Evolutionary conservation across 2,888 invertebrate species (phyloP).

Genomic region (Malthinus seriepunctatus): DNA sequence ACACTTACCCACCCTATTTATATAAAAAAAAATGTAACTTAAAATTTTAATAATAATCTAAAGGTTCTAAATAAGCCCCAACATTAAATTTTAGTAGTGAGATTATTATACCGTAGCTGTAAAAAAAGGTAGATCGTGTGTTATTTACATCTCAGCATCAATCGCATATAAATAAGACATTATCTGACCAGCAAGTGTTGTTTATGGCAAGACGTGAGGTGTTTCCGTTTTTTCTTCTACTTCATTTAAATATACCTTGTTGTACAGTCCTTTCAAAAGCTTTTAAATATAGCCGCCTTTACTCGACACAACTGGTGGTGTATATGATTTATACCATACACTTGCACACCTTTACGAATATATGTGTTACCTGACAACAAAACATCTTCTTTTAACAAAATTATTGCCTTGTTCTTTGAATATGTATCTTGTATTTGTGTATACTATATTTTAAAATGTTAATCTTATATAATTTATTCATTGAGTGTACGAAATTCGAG

Average conservation of each 20-base stretch:
- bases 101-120: not conserved
- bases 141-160: conserved; percentile 37
- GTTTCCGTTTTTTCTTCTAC: conserved; percentile 44
- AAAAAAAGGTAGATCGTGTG: conserved; percentile 29
- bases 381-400: not conserved
- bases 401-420: not conserved
- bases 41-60: too few relatives aligned
- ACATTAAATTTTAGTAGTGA: too few relatives aligned
- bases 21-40: too few relatives aligned
- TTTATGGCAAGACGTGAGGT: conserved; percentile 50
- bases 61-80: too few relatives aligned
- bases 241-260: conserved; percentile 27
- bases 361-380: not conserved
- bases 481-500: too few relatives aligned
- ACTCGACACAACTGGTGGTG: conserved; percentile 8
- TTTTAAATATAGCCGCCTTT: conserved; percentile 11
- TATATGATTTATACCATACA: conserved; percentile 14
- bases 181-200: conserved; percentile 49
- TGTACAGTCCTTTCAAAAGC: conserved; percentile 39
- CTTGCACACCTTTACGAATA: not conserved
- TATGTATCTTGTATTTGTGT: too few relatives aligned
- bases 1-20: too few relatives aligned
- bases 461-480: too few relatives aligned
- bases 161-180: conserved; percentile 52
- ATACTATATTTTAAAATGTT: too few relatives aligned